These are phyloP conservation scores for Caenorhabditis sinica DNA, from an alignment of 2,888 invertebrate species.

Conservation along the genomic window DNA sequence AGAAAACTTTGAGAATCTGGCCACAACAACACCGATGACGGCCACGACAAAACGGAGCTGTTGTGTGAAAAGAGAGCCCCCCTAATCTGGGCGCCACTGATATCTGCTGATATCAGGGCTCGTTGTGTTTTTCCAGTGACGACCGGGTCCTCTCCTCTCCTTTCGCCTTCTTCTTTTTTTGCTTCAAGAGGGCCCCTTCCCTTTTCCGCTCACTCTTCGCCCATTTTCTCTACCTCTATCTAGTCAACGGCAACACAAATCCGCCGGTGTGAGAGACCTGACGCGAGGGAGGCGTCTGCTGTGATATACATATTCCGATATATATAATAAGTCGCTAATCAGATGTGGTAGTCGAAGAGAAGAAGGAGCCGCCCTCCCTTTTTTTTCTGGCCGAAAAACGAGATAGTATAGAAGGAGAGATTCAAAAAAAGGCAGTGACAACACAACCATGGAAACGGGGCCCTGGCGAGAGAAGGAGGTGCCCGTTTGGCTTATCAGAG, in stretches of 20 bases:
- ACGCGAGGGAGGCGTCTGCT: constrained; percentile 30
- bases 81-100: constrained; percentile 54
- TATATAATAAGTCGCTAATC: constrained; percentile 64
- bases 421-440: constrained; percentile 25
- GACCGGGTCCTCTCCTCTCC: constrained; percentile 56
- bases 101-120: constrained; percentile 57
- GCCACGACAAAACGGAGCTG: constrained; percentile 28
- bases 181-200: constrained; percentile 47
- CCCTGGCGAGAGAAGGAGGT: constrained; percentile 24
- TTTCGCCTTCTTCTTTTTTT: constrained; percentile 28
- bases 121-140: constrained; percentile 59
- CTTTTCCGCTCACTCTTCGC: constrained; percentile 28
- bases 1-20: neutral
- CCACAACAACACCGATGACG: constrained; percentile 8
- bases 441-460: constrained; percentile 63
- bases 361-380: constrained; percentile 31
- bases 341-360: constrained; percentile 52
- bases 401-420: constrained; percentile 18
- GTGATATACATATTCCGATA: constrained; percentile 57
- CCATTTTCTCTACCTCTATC: constrained; percentile 30
- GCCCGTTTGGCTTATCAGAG: constrained; percentile 57
- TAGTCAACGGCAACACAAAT: constrained; percentile 37
- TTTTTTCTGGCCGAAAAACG: constrained; percentile 7
- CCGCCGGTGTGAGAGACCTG: constrained; percentile 29
- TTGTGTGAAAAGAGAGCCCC: constrained; percentile 39